These are phyloP conservation scores for Myotis vivesi DNA, from an alignment of 2,797 vertebrate genomes.

Conservation along the genomic window DNA sequence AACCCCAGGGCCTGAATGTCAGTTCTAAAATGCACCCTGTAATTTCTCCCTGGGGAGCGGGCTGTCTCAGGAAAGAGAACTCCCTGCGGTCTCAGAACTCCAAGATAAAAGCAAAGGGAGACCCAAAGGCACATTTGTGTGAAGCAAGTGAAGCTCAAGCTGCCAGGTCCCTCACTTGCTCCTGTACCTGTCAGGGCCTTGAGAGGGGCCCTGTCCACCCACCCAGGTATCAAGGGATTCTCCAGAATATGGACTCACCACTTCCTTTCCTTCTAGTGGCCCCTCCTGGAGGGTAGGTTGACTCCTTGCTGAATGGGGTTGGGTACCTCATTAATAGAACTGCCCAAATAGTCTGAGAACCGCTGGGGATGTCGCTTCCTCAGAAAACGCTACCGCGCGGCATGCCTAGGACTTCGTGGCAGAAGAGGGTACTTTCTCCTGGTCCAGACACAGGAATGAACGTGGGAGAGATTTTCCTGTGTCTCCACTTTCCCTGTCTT, in stretches of 20 bases:
- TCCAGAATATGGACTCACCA: not conserved
- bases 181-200: not conserved
- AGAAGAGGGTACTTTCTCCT: not conserved
- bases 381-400: not conserved
- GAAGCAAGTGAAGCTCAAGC: not conserved
- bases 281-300: not conserved
- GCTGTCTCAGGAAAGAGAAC: not conserved
- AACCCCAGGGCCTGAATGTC: not conserved
- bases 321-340: not conserved
- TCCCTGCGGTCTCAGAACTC: not conserved
- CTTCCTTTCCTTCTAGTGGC: constrained; percentile 42
- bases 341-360: not conserved
- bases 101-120: not conserved
- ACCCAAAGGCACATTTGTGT: not conserved
- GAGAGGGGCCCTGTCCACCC: not conserved
- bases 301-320: not conserved
- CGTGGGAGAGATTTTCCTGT: not conserved
- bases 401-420: not conserved
- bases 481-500: not conserved
- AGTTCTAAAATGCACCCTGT: not conserved
- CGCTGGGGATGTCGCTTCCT: not conserved
- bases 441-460: not conserved
- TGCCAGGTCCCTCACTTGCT: not conserved
- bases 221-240: fast-evolving
- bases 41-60: not conserved